phyloP scores from a whole-genome alignment of 1,140 invertebrate genomes.

The Teleogryllus occipitalis region DNA sequence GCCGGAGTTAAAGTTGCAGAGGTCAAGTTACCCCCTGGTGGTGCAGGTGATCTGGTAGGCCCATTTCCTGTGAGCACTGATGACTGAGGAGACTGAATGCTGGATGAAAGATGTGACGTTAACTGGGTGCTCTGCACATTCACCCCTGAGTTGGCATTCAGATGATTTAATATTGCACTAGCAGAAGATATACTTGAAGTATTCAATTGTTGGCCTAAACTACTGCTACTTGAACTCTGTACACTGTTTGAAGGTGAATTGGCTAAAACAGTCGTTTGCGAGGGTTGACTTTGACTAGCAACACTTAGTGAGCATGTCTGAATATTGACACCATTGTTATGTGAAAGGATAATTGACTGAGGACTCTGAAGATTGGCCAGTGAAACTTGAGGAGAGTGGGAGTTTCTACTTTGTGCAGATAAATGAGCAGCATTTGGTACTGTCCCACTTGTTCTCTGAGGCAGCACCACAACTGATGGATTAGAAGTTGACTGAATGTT shows the following conservation, averaged over 20 bases:
- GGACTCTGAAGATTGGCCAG: background rate
- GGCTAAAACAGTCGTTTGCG: background rate
- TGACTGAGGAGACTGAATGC: background rate
- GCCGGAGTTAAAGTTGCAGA: constrained; percentile 15
- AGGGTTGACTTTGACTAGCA: background rate
- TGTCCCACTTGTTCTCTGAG: background rate
- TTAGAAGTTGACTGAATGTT: constrained; percentile 7
- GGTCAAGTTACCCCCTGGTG: background rate
- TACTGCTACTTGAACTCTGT: background rate
- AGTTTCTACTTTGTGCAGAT: background rate
- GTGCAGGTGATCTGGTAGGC: constrained; percentile 11
- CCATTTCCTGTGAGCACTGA: background rate
- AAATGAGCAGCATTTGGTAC: background rate
- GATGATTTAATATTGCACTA: background rate
- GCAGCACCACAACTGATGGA: constrained; percentile 8
- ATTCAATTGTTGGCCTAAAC: background rate
- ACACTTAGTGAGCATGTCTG: background rate
- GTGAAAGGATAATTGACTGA: background rate
- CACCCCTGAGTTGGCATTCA: background rate
- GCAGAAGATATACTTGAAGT: background rate
- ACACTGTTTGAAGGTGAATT: background rate
- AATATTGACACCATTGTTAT: background rate
- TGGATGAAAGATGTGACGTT: background rate
- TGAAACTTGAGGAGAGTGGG: background rate
- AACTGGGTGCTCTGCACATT: background rate